phyloP scores from a whole-genome alignment of 2,113 vertebrate genomes.

The Odontesthes bonariensis region DNA sequence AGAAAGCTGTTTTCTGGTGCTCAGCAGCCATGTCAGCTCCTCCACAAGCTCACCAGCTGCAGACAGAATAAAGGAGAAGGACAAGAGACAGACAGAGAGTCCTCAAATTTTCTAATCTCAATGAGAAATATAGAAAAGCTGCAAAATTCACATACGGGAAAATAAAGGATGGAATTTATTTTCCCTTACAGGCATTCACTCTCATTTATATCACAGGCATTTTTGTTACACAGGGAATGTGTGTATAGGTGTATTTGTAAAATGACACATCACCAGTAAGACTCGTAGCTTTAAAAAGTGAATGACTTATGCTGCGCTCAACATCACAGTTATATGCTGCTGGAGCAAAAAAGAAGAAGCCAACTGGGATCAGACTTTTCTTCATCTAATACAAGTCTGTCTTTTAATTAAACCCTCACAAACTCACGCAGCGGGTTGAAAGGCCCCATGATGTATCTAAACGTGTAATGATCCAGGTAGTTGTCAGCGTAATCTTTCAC shows the following conservation, averaged over 20 bases:
- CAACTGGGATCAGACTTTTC: too few species aligned
- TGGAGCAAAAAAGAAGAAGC: too few species aligned
- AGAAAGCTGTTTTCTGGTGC: slow-evolving; percentile 76
- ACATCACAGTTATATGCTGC: too few species aligned
- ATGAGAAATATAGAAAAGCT: background rate
- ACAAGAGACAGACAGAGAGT: background rate
- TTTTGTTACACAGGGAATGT: too few species aligned
- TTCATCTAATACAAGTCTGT: background rate
- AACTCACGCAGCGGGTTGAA: slow-evolving; percentile 87
- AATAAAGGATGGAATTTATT: too few species aligned
- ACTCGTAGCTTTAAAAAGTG: too few species aligned
- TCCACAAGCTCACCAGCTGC: slow-evolving; percentile 80
- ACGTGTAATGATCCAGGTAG: slow-evolving; percentile 85
- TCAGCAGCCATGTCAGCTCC: slow-evolving; percentile 82
- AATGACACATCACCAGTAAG: too few species aligned
- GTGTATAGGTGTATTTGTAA: too few species aligned
- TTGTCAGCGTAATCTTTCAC: slow-evolving; percentile 85
- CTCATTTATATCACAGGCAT: too few species aligned
- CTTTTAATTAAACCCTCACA: background rate
- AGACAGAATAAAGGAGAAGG: background rate
- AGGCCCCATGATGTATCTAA: slow-evolving; percentile 87
- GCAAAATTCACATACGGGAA: background rate
- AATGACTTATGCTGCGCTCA: too few species aligned
- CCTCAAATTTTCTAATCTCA: background rate
- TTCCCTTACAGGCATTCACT: too few species aligned